Evolutionary conservation across 2,113 vertebrate genomes (phyloP), one percentile per base, ranked within the genome.

Genomic region (Aptenodytes patagonicus): DNA sequence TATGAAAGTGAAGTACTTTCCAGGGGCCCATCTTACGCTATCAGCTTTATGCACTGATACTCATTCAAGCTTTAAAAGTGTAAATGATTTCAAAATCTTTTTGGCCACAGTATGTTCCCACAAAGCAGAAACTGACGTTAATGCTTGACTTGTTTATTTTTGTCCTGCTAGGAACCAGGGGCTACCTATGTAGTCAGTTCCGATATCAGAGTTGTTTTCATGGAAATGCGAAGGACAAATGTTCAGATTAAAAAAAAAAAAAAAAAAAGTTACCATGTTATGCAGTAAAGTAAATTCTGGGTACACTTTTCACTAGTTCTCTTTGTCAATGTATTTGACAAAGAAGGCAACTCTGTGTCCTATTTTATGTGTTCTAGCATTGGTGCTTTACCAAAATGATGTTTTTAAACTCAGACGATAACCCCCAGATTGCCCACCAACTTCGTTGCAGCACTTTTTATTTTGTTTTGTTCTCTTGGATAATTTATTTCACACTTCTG

Each of bases 11-110:
- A 80, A 85, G 38, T 21, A 54, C 38, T 81, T 96, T 65, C 77
- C 60, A 36, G 80, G 52, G 52, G 51, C 92, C 36, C 26, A 58
- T 75, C 66, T 84, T 68, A 21, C 15, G 24, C 49, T 94, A 54
- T 89, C 96, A 95, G 92, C 91, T 69, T 60, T 83, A 73, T 40
- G 97, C 92, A 90, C 90, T 52, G 78, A 18, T 97, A 83, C 89
- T 80, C 88, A 19, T 42, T 94, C 57, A 86, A 96, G 95, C 51
- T 62, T 75, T 60, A 61, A 65, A 32, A 75, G 17, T 60, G 40
- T 8, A 69, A 83, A 80, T 73, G 47, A 75, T 95, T 83, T 91
- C 84, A 87, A 60, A 57, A 85, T 42, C 38, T 38, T 91, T 77
- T 46, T 82, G 52, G 47, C 36, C 29, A 72, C 61, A 75, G 12